Conservation (phyloP, 2,888 invertebrate genomes). For the Catocala fraxini region DNA sequence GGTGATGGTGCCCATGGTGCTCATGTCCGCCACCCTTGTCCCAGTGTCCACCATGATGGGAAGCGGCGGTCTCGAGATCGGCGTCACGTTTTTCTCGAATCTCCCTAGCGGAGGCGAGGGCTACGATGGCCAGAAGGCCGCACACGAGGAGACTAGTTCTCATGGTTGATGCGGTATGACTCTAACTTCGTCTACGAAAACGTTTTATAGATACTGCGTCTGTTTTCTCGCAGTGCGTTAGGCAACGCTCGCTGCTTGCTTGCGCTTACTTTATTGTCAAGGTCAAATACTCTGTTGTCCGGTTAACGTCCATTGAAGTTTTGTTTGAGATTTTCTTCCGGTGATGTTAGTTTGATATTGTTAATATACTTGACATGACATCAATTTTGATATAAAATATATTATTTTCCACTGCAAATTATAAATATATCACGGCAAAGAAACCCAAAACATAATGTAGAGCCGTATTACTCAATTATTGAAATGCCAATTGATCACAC, state of each 20-base stretch:
- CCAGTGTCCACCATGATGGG: constrained; percentile 60
- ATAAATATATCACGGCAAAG: too few species aligned
- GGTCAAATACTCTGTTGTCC: constrained; percentile 10
- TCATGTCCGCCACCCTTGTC: constrained; percentile 82
- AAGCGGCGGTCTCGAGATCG: constrained; percentile 85
- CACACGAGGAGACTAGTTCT: constrained; percentile 66
- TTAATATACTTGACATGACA: too few species aligned
- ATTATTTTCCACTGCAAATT: too few species aligned
- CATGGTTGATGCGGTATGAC: constrained; percentile 59
- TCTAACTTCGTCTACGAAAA: constrained; percentile 12
- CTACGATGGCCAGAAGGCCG: constrained; percentile 80
- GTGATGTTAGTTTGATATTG: neutral
- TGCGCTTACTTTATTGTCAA: constrained; percentile 26
- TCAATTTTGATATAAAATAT: too few species aligned
- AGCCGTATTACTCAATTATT: too few species aligned
- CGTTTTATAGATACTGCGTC: constrained; percentile 23
- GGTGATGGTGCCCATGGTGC: constrained; percentile 88
- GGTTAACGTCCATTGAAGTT: constrained; percentile 4
- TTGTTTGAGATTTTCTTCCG: constrained; percentile 15
- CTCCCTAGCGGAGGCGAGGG: constrained; percentile 81
- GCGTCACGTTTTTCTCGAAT: constrained; percentile 76
- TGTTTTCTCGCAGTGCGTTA: constrained; percentile 21
- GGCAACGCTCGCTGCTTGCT: constrained; percentile 14
- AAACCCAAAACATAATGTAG: too few species aligned
- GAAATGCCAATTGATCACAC: too few species aligned